Percentiles rank a stretch among this genome's conserved stretches.
phyloP scores from a whole-genome alignment of 2,888 invertebrate species.

The Aporophyla lueneburgensis region DNA sequence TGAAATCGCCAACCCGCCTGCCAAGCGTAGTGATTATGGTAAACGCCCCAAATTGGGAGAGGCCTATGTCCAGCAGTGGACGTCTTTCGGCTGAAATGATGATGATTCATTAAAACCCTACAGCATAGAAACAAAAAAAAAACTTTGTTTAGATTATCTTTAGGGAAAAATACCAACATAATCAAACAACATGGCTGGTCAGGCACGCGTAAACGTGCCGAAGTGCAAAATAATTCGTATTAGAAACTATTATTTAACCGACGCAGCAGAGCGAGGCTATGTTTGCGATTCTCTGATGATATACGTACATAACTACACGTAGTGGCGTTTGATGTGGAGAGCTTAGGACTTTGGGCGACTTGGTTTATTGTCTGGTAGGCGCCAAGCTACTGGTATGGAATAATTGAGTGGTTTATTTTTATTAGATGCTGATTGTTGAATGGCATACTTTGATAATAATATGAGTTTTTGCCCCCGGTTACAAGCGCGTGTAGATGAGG shows the following conservation, averaged over 20 bases:
- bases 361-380: slow-evolving; percentile 31
- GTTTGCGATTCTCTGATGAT: slow-evolving; percentile 58
- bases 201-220: slow-evolving; percentile 56
- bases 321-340: slow-evolving; percentile 52
- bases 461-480: too few species aligned
- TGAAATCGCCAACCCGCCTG: too few species aligned
- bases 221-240: slow-evolving; percentile 49
- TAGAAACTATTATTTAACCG: slow-evolving; percentile 62
- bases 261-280: slow-evolving; percentile 45
- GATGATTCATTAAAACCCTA: not conserved
- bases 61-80: too few species aligned
- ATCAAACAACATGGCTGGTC: slow-evolving; percentile 32
- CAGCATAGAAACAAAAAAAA: slow-evolving; percentile 15
- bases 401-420: slow-evolving; percentile 17
- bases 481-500: too few species aligned
- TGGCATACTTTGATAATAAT: too few species aligned
- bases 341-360: slow-evolving; percentile 37
- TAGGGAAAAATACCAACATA: slow-evolving; percentile 36
- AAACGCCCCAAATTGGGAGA: too few species aligned
- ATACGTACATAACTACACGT: slow-evolving; percentile 77
- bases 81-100: too few species aligned
- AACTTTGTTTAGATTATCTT: slow-evolving; percentile 9
- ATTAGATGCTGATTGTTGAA: not conserved
- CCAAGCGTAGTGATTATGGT: too few species aligned
- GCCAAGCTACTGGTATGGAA: slow-evolving; percentile 39